A percentile compares a stretch with the other conserved stretches of the same genome.
These are phyloP conservation scores for Bos javanicus DNA, from an alignment of 2,113 vertebrate genomes.

Conservation along the genomic window DNA sequence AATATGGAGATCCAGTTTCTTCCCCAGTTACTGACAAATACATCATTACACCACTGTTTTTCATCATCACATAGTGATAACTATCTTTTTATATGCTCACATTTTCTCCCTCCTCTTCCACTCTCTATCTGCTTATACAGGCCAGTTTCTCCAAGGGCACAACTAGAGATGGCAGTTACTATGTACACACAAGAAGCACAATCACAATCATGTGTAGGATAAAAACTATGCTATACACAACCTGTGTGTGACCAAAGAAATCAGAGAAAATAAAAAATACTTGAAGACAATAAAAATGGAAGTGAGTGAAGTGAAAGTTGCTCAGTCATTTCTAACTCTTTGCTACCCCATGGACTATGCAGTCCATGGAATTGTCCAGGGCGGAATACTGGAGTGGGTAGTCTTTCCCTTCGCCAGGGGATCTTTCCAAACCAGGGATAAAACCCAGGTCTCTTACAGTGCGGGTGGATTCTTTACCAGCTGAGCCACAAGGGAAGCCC, in stretches of 20 bases:
- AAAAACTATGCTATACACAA: background rate
- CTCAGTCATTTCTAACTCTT: background rate
- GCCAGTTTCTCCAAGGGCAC: background rate
- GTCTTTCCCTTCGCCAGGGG: background rate
- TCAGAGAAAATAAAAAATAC: background rate
- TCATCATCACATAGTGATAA: background rate
- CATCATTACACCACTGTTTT: background rate
- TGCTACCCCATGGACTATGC: background rate
- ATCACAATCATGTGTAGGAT: background rate
- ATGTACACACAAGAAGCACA: background rate
- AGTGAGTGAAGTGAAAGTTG: background rate
- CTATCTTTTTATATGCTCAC: background rate
- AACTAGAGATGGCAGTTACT: background rate
- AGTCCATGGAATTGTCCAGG: background rate
- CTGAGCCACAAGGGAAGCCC: background rate
- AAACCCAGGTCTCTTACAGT: background rate
- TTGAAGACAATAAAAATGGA: background rate
- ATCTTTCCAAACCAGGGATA: background rate
- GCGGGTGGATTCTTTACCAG: fast-evolving
- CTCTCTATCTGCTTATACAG: background rate
- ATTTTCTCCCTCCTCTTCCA: background rate
- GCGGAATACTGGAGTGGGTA: background rate
- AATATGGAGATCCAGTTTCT: background rate
- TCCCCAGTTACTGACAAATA: background rate
- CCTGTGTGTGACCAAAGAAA: background rate